These are phyloP conservation scores for Drosophila sproati DNA, from an alignment of 1,140 invertebrate genomes.

Conservation along the genomic window DNA sequence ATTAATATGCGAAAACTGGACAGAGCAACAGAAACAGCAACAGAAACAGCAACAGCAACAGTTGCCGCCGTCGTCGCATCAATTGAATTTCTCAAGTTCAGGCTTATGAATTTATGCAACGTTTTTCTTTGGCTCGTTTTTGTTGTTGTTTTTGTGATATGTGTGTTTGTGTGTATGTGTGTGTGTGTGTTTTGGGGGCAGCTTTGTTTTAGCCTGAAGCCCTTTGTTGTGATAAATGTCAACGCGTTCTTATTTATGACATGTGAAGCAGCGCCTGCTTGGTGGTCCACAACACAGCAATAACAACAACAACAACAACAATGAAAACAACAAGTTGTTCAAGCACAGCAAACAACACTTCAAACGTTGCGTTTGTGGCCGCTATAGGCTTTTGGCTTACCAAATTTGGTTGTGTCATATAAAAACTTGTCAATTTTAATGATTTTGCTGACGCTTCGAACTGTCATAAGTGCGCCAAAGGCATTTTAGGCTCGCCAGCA, in stretches of 20 bases:
- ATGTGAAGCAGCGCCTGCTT: constrained; percentile 75
- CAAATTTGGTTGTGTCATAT: constrained; percentile 78
- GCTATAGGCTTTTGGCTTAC: constrained; percentile 52
- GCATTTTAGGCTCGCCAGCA: constrained; percentile 54
- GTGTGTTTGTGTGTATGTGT: too few species aligned
- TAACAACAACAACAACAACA: constrained; percentile 27
- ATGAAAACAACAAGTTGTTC: constrained; percentile 64
- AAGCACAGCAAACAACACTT: constrained; percentile 50
- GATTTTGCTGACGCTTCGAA: constrained; percentile 84
- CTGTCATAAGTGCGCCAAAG: constrained; percentile 82
- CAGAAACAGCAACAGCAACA: constrained; percentile 30
- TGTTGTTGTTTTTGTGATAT: constrained; percentile 9
- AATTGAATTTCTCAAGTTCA: constrained; percentile 82
- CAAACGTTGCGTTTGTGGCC: constrained; percentile 70
- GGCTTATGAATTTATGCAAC: constrained; percentile 82
- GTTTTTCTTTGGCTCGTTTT: constrained; percentile 48
- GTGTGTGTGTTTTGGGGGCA: constrained; percentile 19
- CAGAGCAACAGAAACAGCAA: constrained; percentile 41
- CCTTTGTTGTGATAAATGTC: constrained; percentile 84
- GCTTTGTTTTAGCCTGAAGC: constrained; percentile 58
- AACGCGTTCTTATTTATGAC: constrained; percentile 84
- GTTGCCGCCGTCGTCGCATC: constrained; percentile 57
- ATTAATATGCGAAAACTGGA: constrained; percentile 80
- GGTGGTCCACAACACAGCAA: constrained; percentile 65
- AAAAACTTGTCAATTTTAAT: constrained; percentile 84